phyloP scores from a whole-genome alignment of 2,113 vertebrate genomes.

The Aythya baeri region DNA sequence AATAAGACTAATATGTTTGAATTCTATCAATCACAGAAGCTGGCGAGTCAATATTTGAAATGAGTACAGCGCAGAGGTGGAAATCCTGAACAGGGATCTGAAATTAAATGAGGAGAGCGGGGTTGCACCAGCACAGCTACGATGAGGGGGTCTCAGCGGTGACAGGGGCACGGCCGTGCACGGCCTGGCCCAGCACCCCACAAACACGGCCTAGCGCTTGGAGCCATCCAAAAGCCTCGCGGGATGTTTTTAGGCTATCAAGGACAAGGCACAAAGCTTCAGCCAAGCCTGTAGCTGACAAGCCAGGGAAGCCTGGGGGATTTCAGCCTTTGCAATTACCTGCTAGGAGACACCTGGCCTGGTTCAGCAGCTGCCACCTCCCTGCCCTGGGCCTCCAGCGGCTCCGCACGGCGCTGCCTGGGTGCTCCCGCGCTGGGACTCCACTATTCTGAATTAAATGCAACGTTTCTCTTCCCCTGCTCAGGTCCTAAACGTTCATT shows the following conservation, averaged over 20 bases:
- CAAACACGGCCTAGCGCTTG: fast-evolving
- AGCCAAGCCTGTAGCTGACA: not conserved
- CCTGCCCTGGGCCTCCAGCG: not conserved
- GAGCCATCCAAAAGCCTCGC: not conserved
- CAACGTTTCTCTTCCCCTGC: not conserved
- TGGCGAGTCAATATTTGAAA: constrained; percentile 62
- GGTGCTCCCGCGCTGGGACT: not conserved
- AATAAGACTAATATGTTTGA: constrained; percentile 65
- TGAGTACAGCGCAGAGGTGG: constrained; percentile 30
- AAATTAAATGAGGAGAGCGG: constrained; percentile 1
- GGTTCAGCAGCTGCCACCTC: not conserved
- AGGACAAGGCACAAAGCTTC: not conserved
- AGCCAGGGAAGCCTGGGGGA: not conserved
- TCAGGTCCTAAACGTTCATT: not conserved
- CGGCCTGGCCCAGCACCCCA: not conserved
- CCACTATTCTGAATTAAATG: not conserved
- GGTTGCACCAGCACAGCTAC: not conserved
- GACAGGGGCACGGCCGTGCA: fast-evolving
- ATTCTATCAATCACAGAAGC: constrained; percentile 43
- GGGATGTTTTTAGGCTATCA: not conserved
- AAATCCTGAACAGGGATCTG: not conserved
- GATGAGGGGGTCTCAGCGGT: not conserved
- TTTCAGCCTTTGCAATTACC: not conserved
- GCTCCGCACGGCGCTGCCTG: not conserved
- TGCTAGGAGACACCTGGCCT: not conserved